phyloP scores from a whole-genome alignment of 2,797 vertebrate genomes.

The Gadopsis marmoratus region DNA sequence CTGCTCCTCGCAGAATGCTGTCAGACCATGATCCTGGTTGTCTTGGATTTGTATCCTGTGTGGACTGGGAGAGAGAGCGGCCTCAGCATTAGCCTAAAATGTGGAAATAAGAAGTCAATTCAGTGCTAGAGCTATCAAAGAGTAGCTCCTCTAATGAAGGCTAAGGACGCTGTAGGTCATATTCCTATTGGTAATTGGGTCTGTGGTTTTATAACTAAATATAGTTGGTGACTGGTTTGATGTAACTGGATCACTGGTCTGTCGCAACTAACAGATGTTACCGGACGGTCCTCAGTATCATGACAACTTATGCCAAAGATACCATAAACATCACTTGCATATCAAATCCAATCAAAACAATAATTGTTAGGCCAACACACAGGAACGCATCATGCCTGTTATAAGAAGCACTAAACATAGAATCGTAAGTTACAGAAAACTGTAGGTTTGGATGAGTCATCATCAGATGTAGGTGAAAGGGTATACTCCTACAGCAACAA shows the following conservation, averaged over 20 bases:
- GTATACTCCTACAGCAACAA: not conserved
- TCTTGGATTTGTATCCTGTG: constrained; percentile 37
- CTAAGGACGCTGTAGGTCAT: constrained; percentile 10
- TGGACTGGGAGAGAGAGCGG: constrained; percentile 17
- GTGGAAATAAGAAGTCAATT: constrained; percentile 33
- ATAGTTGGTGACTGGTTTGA: constrained; percentile 13
- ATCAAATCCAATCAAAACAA: not conserved
- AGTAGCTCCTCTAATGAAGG: constrained; percentile 27
- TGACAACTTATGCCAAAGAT: not conserved
- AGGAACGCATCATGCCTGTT: not conserved
- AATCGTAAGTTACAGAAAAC: not conserved
- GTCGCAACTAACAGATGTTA: not conserved
- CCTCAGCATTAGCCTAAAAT: constrained; percentile 2
- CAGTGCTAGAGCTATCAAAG: constrained; percentile 26
- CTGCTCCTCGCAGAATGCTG: constrained; percentile 30
- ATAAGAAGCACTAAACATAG: not conserved
- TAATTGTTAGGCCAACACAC: not conserved
- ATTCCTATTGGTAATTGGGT: constrained; percentile 6
- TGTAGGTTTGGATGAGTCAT: constrained; percentile 1
- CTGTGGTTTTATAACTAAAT: constrained; percentile 23
- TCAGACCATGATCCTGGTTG: constrained; percentile 20
- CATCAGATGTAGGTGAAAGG: not conserved
- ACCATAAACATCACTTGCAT: not conserved
- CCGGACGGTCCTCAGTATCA: not conserved
- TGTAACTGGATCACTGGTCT: constrained; percentile 8